These are phyloP conservation scores for Pelecanoides urinatrix DNA, from an alignment of 2,113 vertebrate species.

Conservation along the genomic window DNA sequence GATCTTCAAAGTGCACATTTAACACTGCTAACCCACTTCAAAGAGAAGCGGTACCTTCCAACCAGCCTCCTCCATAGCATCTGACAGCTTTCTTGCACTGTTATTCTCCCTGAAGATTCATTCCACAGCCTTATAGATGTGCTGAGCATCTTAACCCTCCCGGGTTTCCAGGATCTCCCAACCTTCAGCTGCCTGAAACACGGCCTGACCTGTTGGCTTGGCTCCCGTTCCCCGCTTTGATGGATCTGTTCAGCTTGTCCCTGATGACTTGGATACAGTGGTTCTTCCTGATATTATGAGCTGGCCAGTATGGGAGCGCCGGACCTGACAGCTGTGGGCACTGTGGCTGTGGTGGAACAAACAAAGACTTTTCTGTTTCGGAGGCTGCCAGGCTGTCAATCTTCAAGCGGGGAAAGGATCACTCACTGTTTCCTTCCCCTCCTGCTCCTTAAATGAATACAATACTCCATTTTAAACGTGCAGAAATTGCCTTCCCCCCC, in stretches of 20 bases:
- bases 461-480: neutral
- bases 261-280: neutral
- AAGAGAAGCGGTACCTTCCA: neutral
- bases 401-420: neutral
- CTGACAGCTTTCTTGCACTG: neutral
- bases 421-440: neutral
- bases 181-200: neutral
- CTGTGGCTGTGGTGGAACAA: neutral
- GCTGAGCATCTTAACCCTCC: neutral
- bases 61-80: neutral
- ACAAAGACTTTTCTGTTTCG: slow-evolving; percentile 7
- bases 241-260: neutral
- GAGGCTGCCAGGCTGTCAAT: slow-evolving; percentile 4
- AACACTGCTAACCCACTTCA: neutral
- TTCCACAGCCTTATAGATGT: neutral
- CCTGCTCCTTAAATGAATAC: neutral
- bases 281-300: neutral
- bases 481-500: neutral
- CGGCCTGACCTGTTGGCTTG: neutral
- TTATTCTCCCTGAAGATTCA: neutral
- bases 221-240: accelerated
- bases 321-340: slow-evolving; percentile 14
- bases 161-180: neutral
- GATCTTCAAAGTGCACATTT: neutral
- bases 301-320: neutral